Evolutionary conservation across 2,113 vertebrate species (phyloP).

Genomic region (Mobula birostris): DNA sequence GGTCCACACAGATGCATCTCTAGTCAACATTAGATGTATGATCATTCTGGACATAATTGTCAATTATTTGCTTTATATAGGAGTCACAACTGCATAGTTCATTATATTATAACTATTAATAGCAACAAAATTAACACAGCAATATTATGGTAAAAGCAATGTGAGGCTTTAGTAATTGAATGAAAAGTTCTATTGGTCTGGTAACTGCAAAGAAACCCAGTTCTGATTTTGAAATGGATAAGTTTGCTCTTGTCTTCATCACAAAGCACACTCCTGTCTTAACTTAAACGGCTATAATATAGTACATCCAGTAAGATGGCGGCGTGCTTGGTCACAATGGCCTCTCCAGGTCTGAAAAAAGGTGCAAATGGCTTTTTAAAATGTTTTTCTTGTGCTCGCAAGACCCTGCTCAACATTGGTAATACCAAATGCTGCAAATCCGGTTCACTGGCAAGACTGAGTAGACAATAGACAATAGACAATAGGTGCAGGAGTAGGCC

Average conservation of each 20-base stretch:
- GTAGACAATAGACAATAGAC: no score
- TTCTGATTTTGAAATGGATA: background rate
- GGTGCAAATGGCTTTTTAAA: no score
- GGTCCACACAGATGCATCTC: background rate
- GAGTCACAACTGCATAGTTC: background rate
- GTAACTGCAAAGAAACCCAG: background rate
- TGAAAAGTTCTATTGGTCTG: background rate
- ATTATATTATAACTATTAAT: background rate
- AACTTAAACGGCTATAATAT: background rate
- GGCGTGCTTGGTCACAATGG: no score
- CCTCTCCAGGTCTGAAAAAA: no score
- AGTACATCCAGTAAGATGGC: no score
- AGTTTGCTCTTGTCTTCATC: background rate
- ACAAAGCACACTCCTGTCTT: background rate
- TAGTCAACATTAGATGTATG: background rate
- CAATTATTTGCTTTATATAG: background rate
- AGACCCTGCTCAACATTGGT: no score
- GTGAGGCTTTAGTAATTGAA: background rate
- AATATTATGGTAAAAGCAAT: background rate
- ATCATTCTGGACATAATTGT: background rate
- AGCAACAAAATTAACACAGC: background rate
- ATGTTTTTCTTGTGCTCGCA: no score
- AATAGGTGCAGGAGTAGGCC: no score
- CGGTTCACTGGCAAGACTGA: no score
- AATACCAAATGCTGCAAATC: no score